Conservation (phyloP, 2,888 invertebrate species). For the Tipula unca region DNA sequence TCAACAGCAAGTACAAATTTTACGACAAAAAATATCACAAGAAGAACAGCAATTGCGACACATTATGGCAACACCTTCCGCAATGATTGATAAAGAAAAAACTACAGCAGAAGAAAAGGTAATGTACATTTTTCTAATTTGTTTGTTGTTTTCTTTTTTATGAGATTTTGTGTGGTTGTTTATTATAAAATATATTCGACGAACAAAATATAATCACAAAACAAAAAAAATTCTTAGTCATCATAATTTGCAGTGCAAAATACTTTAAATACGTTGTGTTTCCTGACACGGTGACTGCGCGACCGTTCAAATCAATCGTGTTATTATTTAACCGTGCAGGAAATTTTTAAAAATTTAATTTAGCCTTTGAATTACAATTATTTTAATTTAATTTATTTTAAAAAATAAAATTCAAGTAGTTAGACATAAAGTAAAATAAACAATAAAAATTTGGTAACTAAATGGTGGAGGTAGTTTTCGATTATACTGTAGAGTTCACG, state of each 20-base stretch:
- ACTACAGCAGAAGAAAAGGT: constrained; percentile 83
- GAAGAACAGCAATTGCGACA: constrained; percentile 81
- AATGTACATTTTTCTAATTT: constrained; percentile 32
- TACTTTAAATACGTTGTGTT: neutral
- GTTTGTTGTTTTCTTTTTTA: neutral
- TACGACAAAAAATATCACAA: constrained; percentile 75
- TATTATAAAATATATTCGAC: neutral
- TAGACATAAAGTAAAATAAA: neutral
- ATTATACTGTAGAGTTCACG: neutral
- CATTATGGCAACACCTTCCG: constrained; percentile 73
- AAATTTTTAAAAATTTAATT: neutral
- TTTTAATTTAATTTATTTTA: neutral
- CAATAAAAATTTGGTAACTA: neutral
- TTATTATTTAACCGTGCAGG: neutral
- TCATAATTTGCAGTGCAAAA: neutral
- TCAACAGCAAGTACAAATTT: constrained; percentile 75
- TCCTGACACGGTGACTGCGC: neutral
- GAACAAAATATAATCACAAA: neutral
- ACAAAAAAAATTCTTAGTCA: neutral
- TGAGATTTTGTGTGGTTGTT: constrained; percentile 15
- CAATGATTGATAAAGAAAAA: constrained; percentile 72
- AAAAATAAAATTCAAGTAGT: neutral
- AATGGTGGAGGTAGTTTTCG: constrained; percentile 14
- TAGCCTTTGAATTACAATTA: neutral
- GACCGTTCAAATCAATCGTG: neutral